Conservation (phyloP, 2,888 invertebrate genomes). For the Lasioglossum figueresi region DNA sequence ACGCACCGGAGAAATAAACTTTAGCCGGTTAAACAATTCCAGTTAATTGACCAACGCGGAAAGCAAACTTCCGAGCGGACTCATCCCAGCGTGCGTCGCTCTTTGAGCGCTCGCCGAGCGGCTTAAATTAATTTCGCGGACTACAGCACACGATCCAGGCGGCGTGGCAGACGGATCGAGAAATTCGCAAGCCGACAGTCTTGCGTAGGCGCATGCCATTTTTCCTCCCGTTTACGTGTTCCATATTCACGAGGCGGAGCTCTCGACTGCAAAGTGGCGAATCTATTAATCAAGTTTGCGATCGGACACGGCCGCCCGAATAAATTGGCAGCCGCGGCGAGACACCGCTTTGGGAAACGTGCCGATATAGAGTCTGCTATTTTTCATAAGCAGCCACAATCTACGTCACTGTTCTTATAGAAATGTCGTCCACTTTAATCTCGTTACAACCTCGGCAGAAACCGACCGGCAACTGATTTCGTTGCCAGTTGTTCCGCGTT, state of each 20-base stretch:
- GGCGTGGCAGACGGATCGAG: not conserved
- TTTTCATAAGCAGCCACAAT: not conserved
- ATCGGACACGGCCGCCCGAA: not conserved
- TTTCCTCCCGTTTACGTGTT: not conserved
- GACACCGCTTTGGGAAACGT: not conserved
- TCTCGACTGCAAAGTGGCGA: not conserved
- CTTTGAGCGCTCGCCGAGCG: not conserved
- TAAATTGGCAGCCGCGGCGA: not conserved
- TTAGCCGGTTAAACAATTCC: not conserved
- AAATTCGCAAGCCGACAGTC: not conserved
- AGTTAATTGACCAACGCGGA: not conserved
- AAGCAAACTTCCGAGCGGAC: not conserved
- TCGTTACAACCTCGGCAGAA: not conserved
- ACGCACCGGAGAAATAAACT: not conserved
- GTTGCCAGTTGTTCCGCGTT: not conserved
- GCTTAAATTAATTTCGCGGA: not conserved
- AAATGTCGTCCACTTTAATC: not conserved
- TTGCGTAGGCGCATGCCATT: not conserved
- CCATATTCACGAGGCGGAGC: not conserved
- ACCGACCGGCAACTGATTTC: not conserved
- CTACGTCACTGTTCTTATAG: not conserved
- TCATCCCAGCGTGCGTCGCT: not conserved
- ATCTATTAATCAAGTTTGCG: not conserved
- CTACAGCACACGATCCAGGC: not conserved
- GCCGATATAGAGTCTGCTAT: not conserved